Evolutionary conservation across 2,888 invertebrate genomes (phyloP), one percentile per base, ranked within the genome.

Genomic region (Acleris sparsana): DNA sequence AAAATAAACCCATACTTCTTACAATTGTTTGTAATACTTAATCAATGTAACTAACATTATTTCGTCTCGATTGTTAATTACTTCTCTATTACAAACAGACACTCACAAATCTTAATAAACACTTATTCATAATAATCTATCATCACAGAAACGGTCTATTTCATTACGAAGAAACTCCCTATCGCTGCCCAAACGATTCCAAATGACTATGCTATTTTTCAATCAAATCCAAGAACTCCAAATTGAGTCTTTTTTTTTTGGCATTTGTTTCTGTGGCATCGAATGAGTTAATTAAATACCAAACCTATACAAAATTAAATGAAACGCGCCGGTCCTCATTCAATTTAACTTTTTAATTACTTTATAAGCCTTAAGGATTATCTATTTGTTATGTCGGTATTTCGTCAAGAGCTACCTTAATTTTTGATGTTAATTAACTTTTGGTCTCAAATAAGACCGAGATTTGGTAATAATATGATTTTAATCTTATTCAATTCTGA

Each of bases 331-430:
- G 76, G 75, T 71, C 72, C 73, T 72, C 75, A 72, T 82, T 78
- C 82, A 84, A 86, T 86, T 85, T 77, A 86, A 86, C 84, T 86
- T 86, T 85, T 84, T 85, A 85, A 85, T 86, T 84, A 80, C 80
- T 80, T 80, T 75, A 73, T 72, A 75, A 78, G 76, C 77, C 78
- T 77, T 73, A 73, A 64, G 75, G 80, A 81, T 84, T 81, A 83
- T 79, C 78, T 80, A 69, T 65, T 65, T 65, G 61, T 66, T 61
- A 62, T 51, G 46, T 48, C 61, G 51, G 57, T 53, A 62, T 52
- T 53, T 62, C 53, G 46, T 57, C 57, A 62, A 57, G 52, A 52
- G 61, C 39, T 48, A 61, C 60, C 56, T 56, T 57, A 29, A 62
- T 62, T 66, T 62, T 57, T 66, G 39, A 61, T 48, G 44, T 66